Evolutionary conservation across 2,113 vertebrate species (phyloP).

Genomic region (Gnathonemus echidnorhynchus): DNA sequence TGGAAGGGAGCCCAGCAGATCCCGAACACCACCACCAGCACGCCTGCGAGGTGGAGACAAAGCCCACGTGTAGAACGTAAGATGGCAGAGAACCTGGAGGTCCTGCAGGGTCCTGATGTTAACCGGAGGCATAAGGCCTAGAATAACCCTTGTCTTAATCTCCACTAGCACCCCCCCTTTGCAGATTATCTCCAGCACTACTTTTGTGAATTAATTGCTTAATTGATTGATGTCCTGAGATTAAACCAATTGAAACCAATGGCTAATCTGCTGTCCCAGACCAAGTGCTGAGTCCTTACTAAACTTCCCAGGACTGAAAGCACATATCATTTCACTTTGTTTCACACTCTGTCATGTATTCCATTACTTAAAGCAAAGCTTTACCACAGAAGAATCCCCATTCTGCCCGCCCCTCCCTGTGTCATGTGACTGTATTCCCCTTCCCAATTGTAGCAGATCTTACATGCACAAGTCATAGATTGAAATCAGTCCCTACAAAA

Average conservation of each 20-base stretch:
- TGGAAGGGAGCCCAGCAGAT: slow-evolving; percentile 96
- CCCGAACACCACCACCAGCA: slow-evolving; percentile 83
- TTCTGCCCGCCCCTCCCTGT: neutral
- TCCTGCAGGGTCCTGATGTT: neutral
- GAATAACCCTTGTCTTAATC: neutral
- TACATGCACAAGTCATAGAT: neutral
- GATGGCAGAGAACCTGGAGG: neutral
- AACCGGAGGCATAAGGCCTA: neutral
- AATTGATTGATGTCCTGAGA: neutral
- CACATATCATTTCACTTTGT: neutral
- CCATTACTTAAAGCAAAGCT: neutral
- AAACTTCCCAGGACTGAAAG: neutral
- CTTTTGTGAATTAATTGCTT: neutral
- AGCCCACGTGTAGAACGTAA: neutral
- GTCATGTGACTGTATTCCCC: neutral
- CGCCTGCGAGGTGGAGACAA: slow-evolving; percentile 54
- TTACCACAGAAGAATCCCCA: neutral
- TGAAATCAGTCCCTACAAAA: neutral
- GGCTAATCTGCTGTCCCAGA: neutral
- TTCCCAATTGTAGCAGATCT: neutral
- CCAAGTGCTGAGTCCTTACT: neutral
- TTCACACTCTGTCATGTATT: neutral
- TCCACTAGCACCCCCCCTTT: neutral
- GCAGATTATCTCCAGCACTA: neutral
- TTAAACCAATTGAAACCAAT: neutral